Evolutionary conservation across 2,113 vertebrate genomes (phyloP), one percentile per base, ranked within the genome.

Genomic region (Bubo scandiacus): DNA sequence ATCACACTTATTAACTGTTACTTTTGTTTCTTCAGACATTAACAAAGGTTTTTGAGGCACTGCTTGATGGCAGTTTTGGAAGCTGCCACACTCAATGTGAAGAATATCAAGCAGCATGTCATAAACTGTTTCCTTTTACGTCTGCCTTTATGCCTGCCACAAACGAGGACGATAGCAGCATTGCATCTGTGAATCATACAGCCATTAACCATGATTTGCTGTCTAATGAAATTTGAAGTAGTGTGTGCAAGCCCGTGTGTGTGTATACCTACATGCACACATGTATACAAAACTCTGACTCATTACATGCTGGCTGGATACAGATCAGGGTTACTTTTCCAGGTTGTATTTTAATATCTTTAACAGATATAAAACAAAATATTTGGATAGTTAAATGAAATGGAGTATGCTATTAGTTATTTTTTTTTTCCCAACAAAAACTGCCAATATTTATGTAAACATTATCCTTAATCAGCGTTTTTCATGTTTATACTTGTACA

Each of bases 41-140:
- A 91, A 96, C 96, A 54, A 98, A 97, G 78, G 98, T 98, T 92
- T 97, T 98, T 30, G 98, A 98, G 82, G 97, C 98, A 1, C 92
- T 98, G 58, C 96, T 98, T 55, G 97, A 98, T 42, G 98, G 98
- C 72, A 98, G 98, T 87, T 98, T 98, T 80, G 98, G 98, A 66
- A 98, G 87, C 71, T 98, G 98, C 90, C 95, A 89, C 15, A 55
- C 92, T 81, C 98, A 98, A 4, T 97, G 97, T 82, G 98, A 98
- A 85, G 98, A 98, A 61, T 98, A 98, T 59, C 98, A 98, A 94
- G 95, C 91, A 74, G 97, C 98, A 6, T 98, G 98, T 93, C 98
- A 98, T 86, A 97, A 96, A 97, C 97, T 98, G 78, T 96, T 98
- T 61, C 98, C 98, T 77, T 97, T 98, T 85, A 97, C 98, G 0